Evolutionary conservation across 2,113 vertebrate species (phyloP), one percentile per base, ranked within the genome.

Genomic region (Pollachius pollachius): DNA sequence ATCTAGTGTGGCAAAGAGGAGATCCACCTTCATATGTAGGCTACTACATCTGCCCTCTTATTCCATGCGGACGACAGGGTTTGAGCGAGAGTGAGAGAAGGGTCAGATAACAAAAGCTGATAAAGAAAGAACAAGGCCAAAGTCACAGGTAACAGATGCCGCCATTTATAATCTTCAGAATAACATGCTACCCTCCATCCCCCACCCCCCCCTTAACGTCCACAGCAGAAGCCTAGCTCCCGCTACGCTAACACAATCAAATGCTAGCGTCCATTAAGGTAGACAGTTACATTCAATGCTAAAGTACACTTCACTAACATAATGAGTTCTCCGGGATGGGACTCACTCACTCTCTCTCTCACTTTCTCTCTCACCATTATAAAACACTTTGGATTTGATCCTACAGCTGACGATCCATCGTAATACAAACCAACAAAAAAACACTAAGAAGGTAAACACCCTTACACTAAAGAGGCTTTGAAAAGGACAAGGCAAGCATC

Each of bases 321-420:
- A 86, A 90, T 63, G 41, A 81, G 74, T 84, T 85, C 82, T 84
- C 80, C 73, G 81, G 82, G 82, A 89, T 84, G 84, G 89, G 8
- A 48, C 81, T 89, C 75, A 84, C 84, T 86, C 72, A 86, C 89
- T 86, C 84, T 76, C 80, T 75, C 83, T 81, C 74, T 79, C 81
- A 77, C 77, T 59, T 68, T 70, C 64, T 71, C 64, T 80, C 78
- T 12, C 78, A 87, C 85, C 84, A 87, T 82, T 80, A 82, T 78
- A 8, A 85, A 68, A 72, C 80, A 80, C 80, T 81, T 65, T 62
- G 41, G 70, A 70, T 81, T 78, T 80, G 68, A 86, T 79, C 70
- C 64, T 67, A 80, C 72, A 74, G 69, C 70, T 74, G 64, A 81
- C 71, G 69, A 67, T 68, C 21, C 18, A 58, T 18, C 17, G 27